Base-by-base conservation (phyloP, 2,113 vertebrate genomes). In the Ia io region DNA sequence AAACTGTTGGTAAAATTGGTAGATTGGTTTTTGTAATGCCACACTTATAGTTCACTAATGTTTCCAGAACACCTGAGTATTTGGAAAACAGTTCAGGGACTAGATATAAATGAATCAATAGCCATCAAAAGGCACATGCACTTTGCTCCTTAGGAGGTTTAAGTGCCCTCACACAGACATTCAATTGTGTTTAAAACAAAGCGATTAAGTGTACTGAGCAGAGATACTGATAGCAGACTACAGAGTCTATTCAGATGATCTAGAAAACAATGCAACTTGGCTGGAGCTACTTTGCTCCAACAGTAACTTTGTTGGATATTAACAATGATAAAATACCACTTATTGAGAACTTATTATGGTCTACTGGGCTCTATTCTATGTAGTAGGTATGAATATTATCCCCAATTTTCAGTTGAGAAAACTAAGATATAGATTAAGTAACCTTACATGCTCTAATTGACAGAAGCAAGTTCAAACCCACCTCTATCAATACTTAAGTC, bases 1-100 rank as follows among this genome's bases (percentile, higher is more conserved):
- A 84, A 65, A 93, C 12, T 84, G 28, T 23, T 56, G 22, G 44
- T 77, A 65, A 93, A 77, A 84, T 25, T 40, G 40, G 25, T n/a
- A 95, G 85, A 74, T 30, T 69, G 30, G 69, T 77, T 92, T 92
- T 90, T 65, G 6, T 74, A 71, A 90, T 70, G 49, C 25, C 70
- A 78, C 49, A 76, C 18, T 61, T 53, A 63, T 0, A 73, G 1
- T 23, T n/a, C 71, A 35, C 22, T 37, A 51, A 85, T 51, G 11
- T 87, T 84, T 84, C 28, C 59, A 94, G 77, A 88, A 91, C 4
- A 23, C 40, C 30, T 35, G 40, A 42, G 23, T 42, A 83, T 84
- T 78, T 96, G 49, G 53, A 69, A 84, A 51, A 88, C 2, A 71
- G 49, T 84, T 25, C 76, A 32, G 49, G 28, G n/a, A 78, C 49